Evolutionary conservation across 2,113 vertebrate species (phyloP).

Genomic region (Apeltes quadracus): DNA sequence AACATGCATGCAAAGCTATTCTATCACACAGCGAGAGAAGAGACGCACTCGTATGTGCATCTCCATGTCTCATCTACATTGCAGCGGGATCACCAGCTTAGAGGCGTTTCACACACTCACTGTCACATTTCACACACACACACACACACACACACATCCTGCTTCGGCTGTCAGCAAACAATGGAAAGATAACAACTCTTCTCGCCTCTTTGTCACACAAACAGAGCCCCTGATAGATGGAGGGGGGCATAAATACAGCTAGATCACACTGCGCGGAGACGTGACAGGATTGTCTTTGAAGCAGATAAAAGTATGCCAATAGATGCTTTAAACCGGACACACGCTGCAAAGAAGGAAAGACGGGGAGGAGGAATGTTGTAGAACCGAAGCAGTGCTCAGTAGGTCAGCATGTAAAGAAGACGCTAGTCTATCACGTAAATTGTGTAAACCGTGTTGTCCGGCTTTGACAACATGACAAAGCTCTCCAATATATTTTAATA

Average conservation of each 20-base stretch:
- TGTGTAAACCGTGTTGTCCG: background rate
- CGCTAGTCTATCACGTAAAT: conserved; percentile 6
- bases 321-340: conserved; percentile 39
- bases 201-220: conserved; percentile 47
- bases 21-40: background rate
- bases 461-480: background rate
- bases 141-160: conserved; percentile 14
- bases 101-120: background rate
- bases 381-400: conserved; percentile 5
- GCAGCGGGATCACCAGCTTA: background rate
- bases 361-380: conserved; percentile 30
- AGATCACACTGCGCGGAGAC: conserved; percentile 30
- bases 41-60: conserved; percentile 4
- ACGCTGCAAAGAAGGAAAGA: conserved; percentile 33
- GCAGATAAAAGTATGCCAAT: conserved; percentile 37
- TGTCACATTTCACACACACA: background rate
- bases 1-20: conserved; percentile 8
- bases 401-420: background rate
- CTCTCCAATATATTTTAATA: background rate
- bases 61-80: background rate
- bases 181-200: conserved; percentile 42
- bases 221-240: conserved; percentile 29
- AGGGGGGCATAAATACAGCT: background rate
- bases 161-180: conserved; percentile 48
- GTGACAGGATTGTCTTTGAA: conserved; percentile 45